Conservation (phyloP, 2,888 invertebrate species). For the Cheilosia vulpina region DNA sequence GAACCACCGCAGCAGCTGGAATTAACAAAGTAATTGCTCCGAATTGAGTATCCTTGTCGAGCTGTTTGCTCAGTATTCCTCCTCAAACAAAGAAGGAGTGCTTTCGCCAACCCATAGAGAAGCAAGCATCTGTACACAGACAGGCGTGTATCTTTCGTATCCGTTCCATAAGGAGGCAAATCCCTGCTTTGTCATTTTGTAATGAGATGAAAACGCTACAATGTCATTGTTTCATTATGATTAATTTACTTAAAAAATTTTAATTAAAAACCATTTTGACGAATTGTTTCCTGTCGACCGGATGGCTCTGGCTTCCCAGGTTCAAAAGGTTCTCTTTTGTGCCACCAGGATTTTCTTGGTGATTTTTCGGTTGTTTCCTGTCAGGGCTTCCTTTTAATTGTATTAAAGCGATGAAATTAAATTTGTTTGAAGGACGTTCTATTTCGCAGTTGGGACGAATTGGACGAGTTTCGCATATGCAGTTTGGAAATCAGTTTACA, state of each 20-base stretch:
- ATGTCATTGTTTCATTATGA: constrained; percentile 70
- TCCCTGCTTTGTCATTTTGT: constrained; percentile 61
- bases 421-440: too few relatives aligned
- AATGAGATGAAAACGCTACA: constrained; percentile 67
- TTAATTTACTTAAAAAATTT: constrained; percentile 65
- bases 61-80: constrained; percentile 40
- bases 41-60: constrained; percentile 57
- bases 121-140: constrained; percentile 20
- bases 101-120: not conserved
- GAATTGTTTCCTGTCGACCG: constrained; percentile 56
- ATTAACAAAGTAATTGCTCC: constrained; percentile 65
- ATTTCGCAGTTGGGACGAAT: too few relatives aligned
- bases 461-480: too few relatives aligned
- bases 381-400: constrained; percentile 13
- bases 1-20: constrained; percentile 17
- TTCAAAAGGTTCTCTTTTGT: constrained; percentile 24
- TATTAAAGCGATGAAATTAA: constrained; percentile 12
- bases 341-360: constrained; percentile 31
- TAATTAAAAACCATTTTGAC: constrained; percentile 71
- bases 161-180: constrained; percentile 12
- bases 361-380: constrained; percentile 39
- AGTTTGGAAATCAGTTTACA: too few relatives aligned
- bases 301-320: not conserved
- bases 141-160: not conserved
- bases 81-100: constrained; percentile 13